Conservation (phyloP, 2,797 vertebrate genomes). For the Pristis pectinata region DNA sequence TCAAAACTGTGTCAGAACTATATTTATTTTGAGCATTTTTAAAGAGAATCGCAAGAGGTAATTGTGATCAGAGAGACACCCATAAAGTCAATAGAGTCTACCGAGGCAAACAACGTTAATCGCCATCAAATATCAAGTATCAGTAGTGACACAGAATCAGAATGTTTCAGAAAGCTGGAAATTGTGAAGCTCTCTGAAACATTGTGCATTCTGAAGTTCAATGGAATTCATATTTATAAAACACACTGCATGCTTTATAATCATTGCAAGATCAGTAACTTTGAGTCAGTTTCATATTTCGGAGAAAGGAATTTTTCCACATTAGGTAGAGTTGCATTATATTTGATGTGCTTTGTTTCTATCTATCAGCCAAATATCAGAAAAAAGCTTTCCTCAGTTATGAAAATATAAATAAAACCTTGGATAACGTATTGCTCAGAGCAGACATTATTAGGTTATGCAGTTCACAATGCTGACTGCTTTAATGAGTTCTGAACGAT, state of each 20-base stretch:
- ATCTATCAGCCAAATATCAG: neutral
- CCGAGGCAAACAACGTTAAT: neutral
- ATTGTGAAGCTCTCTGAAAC: neutral
- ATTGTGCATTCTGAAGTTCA: neutral
- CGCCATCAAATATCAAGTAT: neutral
- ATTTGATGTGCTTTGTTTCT: neutral
- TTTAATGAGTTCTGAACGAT: neutral
- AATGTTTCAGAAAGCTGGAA: neutral
- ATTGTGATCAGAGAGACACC: neutral
- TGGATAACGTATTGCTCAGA: neutral
- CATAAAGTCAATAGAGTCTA: neutral
- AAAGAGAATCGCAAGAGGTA: neutral
- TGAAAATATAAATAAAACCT: neutral
- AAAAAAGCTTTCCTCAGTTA: neutral
- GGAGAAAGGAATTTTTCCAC: neutral
- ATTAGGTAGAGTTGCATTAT: neutral
- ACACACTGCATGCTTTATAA: neutral
- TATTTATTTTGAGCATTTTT: neutral
- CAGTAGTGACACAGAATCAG: no score
- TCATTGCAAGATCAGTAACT: neutral
- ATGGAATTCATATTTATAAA: neutral
- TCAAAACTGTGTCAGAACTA: neutral
- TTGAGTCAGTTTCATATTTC: neutral
- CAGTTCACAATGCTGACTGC: neutral
- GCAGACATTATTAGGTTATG: neutral